Conservation (phyloP, 2,113 vertebrate species). For the Phylloscopus whistleri region DNA sequence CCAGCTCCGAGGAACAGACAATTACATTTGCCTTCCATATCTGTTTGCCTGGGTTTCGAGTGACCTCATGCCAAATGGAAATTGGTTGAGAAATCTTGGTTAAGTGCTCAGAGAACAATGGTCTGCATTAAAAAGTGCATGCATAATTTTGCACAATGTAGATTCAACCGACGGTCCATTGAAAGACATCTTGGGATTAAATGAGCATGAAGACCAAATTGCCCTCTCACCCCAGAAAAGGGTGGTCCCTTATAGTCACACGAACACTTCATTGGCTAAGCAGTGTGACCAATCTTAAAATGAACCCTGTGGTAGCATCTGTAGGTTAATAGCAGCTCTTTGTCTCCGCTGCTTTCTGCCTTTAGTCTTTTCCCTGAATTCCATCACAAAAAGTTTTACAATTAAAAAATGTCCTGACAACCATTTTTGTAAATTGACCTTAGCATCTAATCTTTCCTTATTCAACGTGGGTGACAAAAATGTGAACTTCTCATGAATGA, state of each 20-base stretch:
- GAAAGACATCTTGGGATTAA: conserved; percentile 78
- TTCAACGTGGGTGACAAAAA: conserved; percentile 76
- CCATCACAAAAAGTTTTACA: conserved; percentile 78
- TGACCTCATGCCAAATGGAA: conserved; percentile 79
- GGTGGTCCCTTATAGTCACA: conserved; percentile 76
- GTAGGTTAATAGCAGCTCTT: conserved; percentile 81
- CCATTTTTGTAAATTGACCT: conserved; percentile 76
- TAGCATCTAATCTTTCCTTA: conserved; percentile 76
- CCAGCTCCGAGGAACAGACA: conserved; percentile 14
- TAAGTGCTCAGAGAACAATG: conserved; percentile 77
- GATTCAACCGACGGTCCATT: conserved; percentile 78
- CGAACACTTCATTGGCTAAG: conserved; percentile 75
- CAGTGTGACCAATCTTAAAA: conserved; percentile 80
- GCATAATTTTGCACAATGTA: conserved; percentile 84
- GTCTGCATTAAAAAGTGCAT: conserved; percentile 81
- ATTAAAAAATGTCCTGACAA: conserved; percentile 79
- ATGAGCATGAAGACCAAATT: conserved; percentile 82
- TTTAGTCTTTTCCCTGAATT: conserved; percentile 74
- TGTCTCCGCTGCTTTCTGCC: conserved; percentile 75
- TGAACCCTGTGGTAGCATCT: conserved; percentile 75
- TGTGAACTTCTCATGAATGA: conserved; percentile 74
- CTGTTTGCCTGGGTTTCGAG: conserved; percentile 68
- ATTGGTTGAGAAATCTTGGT: conserved; percentile 77
- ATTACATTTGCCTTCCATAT: conserved; percentile 66
- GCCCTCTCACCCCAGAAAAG: conserved; percentile 81